Base-by-base conservation (phyloP, 1,140 invertebrate species). In the Drosophila ambigua region DNA sequence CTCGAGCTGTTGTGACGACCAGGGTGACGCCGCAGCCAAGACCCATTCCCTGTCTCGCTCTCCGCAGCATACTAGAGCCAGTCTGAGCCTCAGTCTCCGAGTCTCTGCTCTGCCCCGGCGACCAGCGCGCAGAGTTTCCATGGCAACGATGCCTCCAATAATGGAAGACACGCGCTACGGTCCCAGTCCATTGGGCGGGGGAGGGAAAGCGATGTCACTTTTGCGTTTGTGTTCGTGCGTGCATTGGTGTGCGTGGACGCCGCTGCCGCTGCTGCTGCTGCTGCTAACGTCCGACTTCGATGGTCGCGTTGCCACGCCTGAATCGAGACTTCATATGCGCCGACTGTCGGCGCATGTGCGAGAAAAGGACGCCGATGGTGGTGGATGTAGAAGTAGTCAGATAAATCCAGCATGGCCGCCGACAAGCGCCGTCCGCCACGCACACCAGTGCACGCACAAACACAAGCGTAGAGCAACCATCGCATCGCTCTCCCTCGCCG, bases 381-480 rank as follows among this genome's bases (percentile, higher is more conserved):
- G 51, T 41, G 58, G 46, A 46, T 16, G 20, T 31, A 39, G 53
- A 63, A 77, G 68, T 51, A 35, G 50, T 35, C 73, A 88, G 83
- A 88, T 88, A 88, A 88, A 80, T 89, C 50, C 79, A 88, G 80
- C 48, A 88, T 88, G 83, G 83, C 83, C 65, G 84, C 61, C 62
- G 24, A 35, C 2, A 39, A 13, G 13, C 1, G 11, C 52, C 8
- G 45, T 11, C 6, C 16, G 55, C 6, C 58, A 87, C 83, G 79
- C 83, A 88, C 68, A 68, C 35, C 35, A 39, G 11, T 13, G 35
- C 35, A 39, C 35, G 11, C 35, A 39, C 35, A 39, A 39, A 39
- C 35, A 39, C 35, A 13, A 5, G 4, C 11, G 11, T 13, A 39
- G 11, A 5, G 5, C 26, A 28, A 28, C 5, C 26, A 28, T 28